Evolutionary conservation across 2,797 vertebrate genomes (phyloP).

Genomic region (Enteromius trimaculatus): DNA sequence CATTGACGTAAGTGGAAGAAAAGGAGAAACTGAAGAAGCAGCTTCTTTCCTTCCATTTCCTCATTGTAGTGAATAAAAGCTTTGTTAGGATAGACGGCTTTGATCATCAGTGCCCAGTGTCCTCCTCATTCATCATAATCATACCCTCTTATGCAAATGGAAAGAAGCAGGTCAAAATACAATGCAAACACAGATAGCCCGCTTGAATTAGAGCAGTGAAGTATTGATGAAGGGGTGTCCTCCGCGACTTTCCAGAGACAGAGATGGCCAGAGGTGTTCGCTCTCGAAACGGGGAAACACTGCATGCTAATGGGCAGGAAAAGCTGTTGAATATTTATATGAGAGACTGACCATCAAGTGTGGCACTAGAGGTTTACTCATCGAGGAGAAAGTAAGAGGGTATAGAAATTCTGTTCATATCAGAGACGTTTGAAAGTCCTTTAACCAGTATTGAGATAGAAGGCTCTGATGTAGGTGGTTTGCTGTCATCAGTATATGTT

Average conservation of each 20-base stretch:
- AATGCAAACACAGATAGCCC: conserved; percentile 14
- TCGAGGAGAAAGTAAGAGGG: neutral
- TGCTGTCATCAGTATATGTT: neutral
- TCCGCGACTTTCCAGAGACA: conserved; percentile 9
- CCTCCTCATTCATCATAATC: conserved; percentile 22
- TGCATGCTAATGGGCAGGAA: conserved; percentile 52
- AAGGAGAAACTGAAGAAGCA: neutral
- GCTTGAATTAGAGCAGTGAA: conserved; percentile 36
- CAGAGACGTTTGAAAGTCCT: neutral
- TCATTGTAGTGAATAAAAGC: conserved; percentile 40
- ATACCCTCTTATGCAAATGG: conserved; percentile 31
- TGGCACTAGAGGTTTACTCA: neutral
- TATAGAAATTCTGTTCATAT: neutral
- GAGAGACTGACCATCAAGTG: conserved; percentile 50
- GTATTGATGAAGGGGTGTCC: conserved; percentile 23
- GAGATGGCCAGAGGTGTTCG: conserved; percentile 45
- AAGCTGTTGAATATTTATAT: conserved; percentile 69
- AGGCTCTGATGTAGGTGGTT: neutral
- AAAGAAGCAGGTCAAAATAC: conserved; percentile 22
- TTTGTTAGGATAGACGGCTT: conserved; percentile 26
- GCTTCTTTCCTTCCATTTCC: conserved; percentile 38
- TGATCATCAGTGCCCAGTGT: conserved; percentile 28
- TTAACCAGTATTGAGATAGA: neutral
- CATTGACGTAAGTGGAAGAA: conserved; percentile 26
- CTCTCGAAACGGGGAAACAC: conserved; percentile 40